Evolutionary conservation across 2,113 vertebrate genomes (phyloP).

Genomic region (Prunella fulvescens): DNA sequence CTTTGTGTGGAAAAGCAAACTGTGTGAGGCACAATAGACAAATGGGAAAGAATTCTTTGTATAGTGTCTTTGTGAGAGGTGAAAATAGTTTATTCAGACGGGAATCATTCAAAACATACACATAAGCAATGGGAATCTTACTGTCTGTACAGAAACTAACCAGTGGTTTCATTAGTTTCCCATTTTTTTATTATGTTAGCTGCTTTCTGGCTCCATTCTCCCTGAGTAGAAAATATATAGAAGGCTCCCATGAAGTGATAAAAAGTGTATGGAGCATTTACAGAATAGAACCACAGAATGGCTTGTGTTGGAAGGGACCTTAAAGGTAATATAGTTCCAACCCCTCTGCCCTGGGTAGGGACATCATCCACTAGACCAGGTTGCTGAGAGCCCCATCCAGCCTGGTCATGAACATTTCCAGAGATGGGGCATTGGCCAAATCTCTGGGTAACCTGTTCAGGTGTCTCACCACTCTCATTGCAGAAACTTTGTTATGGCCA

Average conservation of each 20-base stretch:
- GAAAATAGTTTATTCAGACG: background rate
- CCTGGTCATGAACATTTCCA: background rate
- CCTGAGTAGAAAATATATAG: background rate
- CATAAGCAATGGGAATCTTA: background rate
- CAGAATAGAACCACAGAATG: background rate
- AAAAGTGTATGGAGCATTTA: background rate
- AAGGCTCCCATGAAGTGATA: background rate
- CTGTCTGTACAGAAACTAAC: background rate
- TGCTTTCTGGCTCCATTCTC: background rate
- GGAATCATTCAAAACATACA: background rate
- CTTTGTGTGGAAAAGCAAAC: background rate
- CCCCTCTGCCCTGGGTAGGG: accelerated
- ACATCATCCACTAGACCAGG: background rate
- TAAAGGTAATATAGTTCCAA: background rate
- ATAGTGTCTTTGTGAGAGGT: background rate
- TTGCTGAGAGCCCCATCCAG: background rate
- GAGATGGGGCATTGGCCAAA: background rate
- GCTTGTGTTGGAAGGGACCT: background rate
- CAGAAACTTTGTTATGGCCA: background rate
- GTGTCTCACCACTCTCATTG: background rate
- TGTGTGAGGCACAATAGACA: background rate
- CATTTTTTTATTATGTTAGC: background rate
- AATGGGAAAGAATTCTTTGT: background rate
- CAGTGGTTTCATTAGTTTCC: background rate
- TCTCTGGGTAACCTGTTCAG: background rate